Base-by-base conservation (phyloP, 2,113 vertebrate species). In the Petrocephalus zakoni region DNA sequence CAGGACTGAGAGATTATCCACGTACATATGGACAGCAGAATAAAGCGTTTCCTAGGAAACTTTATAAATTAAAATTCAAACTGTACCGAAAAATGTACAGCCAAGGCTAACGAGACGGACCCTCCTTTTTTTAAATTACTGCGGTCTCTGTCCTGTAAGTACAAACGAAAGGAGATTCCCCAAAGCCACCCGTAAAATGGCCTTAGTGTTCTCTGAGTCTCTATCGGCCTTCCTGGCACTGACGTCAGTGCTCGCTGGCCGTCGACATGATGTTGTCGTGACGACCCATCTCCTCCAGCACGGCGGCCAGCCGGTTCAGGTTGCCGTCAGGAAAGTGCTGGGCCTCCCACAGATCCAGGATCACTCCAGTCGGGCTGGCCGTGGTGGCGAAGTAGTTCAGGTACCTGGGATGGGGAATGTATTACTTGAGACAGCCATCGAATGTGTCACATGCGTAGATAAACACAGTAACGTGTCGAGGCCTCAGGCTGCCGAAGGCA, bases 361-460 rank as follows among this genome's bases (percentile, higher is more conserved):
- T 98, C 49, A 98, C 97, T 0, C 98, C 98, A 0, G 98, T 99
- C 0, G 98, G 97, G 91, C 97, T 99, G 0, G 97, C 97, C 94
- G 98, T 99, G 3, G 97, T 99, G 89, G 97, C 98, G 95, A 98
- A 99, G 94, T 99, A 99, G 94, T 99, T 98, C 92, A 99, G 94
- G 92, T 99, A 99, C 94, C 98, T 99, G 95, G 8, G 75, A 10
- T 9, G 56, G 46, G 55, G 29, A 55, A 34, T 1, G 52, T 37
- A 9, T 34, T 22, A 56, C 21, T 25, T 17, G 19, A 83, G 19
- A 10, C 21, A n/a, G 34, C n/a, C 61, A 4, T 10, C 2, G 9
- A n/a, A 9, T 11, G n/a, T 25, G 61, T 29, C 61, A 64, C 58
- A 1, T 61, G 58, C 13, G 9, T 4, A 13, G 25, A 13, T 3